Evolutionary conservation across 2,888 invertebrate genomes (phyloP).

Genomic region (Pristionchus arcanus): DNA sequence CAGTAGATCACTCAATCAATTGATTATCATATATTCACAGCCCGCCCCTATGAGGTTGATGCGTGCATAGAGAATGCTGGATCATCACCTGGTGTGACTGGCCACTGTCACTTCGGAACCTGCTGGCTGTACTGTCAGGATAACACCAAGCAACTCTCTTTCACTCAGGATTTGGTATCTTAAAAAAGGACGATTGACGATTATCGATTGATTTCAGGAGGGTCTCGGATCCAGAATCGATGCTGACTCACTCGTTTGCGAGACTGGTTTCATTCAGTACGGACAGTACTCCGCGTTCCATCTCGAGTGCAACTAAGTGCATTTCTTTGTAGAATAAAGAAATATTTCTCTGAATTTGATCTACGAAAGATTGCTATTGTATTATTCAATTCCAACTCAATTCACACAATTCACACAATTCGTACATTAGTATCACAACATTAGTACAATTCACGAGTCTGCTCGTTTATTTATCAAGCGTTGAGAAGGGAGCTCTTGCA

Average conservation of each 20-base stretch:
- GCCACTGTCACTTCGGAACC: conserved; percentile 10
- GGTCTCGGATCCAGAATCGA: not conserved
- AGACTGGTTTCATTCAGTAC: not conserved
- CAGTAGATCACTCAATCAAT: not conserved
- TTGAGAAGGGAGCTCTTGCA: not conserved
- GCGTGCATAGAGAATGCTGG: not conserved
- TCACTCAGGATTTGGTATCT: not conserved
- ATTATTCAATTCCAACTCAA: no score
- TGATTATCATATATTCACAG: not conserved
- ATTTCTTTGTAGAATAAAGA: not conserved
- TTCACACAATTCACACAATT: no score
- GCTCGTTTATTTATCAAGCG: conserved; percentile 48
- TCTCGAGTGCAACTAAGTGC: conserved; percentile 13
- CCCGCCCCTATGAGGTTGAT: not conserved
- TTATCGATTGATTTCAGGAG: not conserved
- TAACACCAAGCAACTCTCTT: conserved; percentile 16
- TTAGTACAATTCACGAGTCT: not conserved
- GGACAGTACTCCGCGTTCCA: not conserved
- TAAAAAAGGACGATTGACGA: not conserved
- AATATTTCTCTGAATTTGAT: no score
- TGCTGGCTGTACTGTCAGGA: conserved; percentile 28
- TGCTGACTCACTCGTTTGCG: not conserved
- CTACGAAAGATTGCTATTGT: no score
- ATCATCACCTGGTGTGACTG: not conserved
- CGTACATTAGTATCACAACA: no score